Conservation (phyloP, 1,140 invertebrate species). For the Bombus pyrosoma region DNA sequence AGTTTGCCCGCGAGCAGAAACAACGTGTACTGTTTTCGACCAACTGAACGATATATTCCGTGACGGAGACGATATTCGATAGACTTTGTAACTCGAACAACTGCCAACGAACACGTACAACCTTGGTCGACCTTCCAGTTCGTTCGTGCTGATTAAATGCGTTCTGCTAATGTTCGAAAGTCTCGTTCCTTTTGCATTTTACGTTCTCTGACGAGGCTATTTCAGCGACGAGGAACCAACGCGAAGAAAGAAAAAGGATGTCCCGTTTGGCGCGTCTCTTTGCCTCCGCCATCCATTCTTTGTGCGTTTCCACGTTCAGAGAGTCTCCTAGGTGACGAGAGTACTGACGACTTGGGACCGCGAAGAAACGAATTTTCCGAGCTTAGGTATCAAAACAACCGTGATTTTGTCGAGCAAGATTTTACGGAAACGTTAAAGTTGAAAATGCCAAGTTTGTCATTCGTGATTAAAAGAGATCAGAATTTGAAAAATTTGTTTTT, state of each 20-base stretch:
- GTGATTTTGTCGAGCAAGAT: too few relatives aligned
- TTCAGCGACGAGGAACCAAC: neutral
- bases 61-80: too few relatives aligned
- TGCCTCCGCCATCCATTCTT: constrained; percentile 20
- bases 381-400: neutral
- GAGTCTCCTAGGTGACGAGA: neutral
- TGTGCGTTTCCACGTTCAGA: neutral
- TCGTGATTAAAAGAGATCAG: too few relatives aligned
- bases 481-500: too few relatives aligned
- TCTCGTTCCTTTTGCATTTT: neutral
- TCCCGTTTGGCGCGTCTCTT: neutral
- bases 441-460: too few relatives aligned
- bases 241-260: neutral
- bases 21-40: neutral
- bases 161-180: constrained; percentile 13
- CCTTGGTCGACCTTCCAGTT: neutral
- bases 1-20: neutral
- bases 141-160: constrained; percentile 37
- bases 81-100: neutral
- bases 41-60: neutral
- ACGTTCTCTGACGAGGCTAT: neutral
- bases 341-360: neutral
- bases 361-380: neutral
- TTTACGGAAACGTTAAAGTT: too few relatives aligned
- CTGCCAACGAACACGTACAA: neutral